Percentiles rank a stretch among this genome's conserved stretches.
Evolutionary conservation across 37 sponge, comb jelly and placozoan species (phyloP).

Genomic region (Oopsacas minuta): DNA sequence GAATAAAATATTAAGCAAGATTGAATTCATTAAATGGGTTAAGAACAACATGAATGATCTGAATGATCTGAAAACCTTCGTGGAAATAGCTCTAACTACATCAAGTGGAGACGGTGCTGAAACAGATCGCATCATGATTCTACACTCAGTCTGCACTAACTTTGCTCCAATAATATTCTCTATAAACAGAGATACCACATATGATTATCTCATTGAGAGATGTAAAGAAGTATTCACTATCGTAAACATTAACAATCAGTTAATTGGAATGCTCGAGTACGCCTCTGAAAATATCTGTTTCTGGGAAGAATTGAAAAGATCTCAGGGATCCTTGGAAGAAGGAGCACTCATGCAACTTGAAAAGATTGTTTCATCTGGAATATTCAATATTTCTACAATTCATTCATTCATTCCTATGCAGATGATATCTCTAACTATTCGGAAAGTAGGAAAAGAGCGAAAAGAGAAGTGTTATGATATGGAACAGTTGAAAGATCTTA

Average conservation of each 20-base stretch:
- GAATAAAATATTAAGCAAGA: neutral
- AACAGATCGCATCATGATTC: conserved; percentile 1
- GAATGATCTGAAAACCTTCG: conserved; percentile 2
- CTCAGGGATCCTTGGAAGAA: conserved; percentile 2
- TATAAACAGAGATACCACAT: neutral
- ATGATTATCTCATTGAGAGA: neutral
- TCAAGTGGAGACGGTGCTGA: neutral
- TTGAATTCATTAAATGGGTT: neutral
- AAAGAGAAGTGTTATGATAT: neutral
- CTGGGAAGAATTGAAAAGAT: conserved; percentile 4
- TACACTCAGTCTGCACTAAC: neutral
- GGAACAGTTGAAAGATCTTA: conserved; percentile 7
- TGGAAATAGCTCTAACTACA: neutral
- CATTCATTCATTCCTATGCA: neutral
- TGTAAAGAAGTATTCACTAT: neutral
- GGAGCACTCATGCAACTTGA: conserved; percentile 11
- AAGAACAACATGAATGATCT: neutral
- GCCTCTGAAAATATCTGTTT: neutral
- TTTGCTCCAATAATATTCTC: neutral
- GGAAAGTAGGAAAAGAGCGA: neutral
- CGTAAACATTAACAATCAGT: neutral
- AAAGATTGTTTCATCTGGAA: neutral
- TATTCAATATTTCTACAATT: neutral
- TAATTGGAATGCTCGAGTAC: neutral
- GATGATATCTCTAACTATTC: neutral